phyloP scores from a whole-genome alignment of 2,113 vertebrate species.

The Tyto alba region DNA sequence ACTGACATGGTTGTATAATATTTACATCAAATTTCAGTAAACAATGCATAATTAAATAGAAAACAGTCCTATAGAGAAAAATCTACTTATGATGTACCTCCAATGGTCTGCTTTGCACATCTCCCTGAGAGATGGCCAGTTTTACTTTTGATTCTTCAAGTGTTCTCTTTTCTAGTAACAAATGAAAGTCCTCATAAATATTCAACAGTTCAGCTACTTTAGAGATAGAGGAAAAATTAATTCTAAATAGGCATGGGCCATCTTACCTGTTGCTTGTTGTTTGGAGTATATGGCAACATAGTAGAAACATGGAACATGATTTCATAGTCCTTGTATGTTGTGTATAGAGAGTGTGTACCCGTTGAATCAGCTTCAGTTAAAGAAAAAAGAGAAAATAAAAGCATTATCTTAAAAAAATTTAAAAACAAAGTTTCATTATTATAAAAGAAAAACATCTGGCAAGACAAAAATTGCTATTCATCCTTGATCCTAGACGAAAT shows the following conservation, averaged over 20 bases:
- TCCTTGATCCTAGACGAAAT: background rate
- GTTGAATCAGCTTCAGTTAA: slow-evolving; percentile 88
- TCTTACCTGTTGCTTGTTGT: slow-evolving; percentile 95
- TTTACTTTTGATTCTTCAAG: background rate
- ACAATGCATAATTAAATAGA: background rate
- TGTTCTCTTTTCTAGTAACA: background rate
- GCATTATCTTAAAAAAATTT: background rate
- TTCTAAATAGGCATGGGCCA: background rate
- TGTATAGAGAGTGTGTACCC: slow-evolving; percentile 92
- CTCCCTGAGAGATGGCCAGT: background rate
- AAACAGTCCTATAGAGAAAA: background rate
- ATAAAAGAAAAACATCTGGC: background rate
- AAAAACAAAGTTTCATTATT: background rate
- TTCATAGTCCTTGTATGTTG: slow-evolving; percentile 95
- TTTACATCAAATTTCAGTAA: background rate
- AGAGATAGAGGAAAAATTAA: background rate
- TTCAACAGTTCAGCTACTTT: background rate
- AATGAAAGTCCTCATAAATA: background rate
- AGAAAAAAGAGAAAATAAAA: background rate
- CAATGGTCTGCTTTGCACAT: background rate
- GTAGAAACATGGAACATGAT: slow-evolving; percentile 98
- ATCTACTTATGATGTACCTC: background rate
- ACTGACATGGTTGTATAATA: background rate
- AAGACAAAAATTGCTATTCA: background rate
- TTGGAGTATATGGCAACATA: slow-evolving; percentile 92